phyloP scores from a whole-genome alignment of 1,140 invertebrate genomes.

The Drosophila sp. region DNA sequence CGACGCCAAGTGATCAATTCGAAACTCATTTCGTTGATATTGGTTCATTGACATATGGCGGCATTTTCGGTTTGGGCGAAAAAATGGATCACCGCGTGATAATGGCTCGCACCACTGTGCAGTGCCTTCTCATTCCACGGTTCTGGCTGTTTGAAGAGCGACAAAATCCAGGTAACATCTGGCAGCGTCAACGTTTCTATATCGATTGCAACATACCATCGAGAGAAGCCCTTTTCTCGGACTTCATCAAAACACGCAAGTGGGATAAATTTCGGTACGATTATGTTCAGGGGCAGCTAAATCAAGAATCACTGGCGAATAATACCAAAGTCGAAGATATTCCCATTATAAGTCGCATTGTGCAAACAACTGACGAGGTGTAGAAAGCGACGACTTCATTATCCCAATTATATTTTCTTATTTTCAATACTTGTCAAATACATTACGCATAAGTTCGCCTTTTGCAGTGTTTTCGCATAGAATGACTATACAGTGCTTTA shows the following conservation, averaged over 20 bases:
- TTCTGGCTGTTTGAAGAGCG: constrained; percentile 84
- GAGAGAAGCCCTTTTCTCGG: constrained; percentile 82
- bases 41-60: constrained; percentile 68
- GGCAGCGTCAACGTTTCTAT: constrained; percentile 85
- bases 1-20: not conserved
- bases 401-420: not conserved
- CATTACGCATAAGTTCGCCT: not conserved
- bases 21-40: constrained; percentile 72
- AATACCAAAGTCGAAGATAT: constrained; percentile 66
- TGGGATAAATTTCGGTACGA: constrained; percentile 84
- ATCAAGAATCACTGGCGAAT: constrained; percentile 27
- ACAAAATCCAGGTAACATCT: constrained; percentile 85
- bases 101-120: constrained; percentile 83
- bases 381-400: constrained; percentile 1
- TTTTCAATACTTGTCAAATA: constrained; percentile 3
- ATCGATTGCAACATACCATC: constrained; percentile 84
- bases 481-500: too few species aligned
- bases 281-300: constrained; percentile 64
- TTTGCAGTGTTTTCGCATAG: too few species aligned
- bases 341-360: constrained; percentile 73
- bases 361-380: constrained; percentile 48
- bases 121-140: constrained; percentile 85
- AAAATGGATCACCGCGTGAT: constrained; percentile 84
- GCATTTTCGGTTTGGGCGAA: constrained; percentile 84
- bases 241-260: constrained; percentile 83